Base-by-base conservation (phyloP, 1,140 invertebrate genomes). In the Drosophila tsacasi region DNA sequence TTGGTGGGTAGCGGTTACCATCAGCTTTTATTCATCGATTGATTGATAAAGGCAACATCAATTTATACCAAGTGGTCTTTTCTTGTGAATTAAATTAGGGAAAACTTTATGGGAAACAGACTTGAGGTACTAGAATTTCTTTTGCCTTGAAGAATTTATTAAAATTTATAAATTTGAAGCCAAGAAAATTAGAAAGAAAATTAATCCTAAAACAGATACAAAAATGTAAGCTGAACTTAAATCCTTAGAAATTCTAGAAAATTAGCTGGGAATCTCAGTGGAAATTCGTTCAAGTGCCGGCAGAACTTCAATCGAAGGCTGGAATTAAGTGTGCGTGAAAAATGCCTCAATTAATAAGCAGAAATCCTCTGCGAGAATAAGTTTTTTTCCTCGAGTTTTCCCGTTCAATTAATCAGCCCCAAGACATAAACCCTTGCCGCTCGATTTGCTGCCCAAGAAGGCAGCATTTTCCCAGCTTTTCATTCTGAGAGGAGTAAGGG, bases 391-490 rank as follows among this genome's bases (percentile, higher is more conserved):
- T 5, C 19, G 37, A 42, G 42, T 63, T 63, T n/a, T n/a, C n/a
- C 10, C 39, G 32, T 66, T 66, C n/a, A 66, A 32, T 35, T 64
- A 30, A 35, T 15, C 19, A 44, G 21, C 39, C 58, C 2, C 39
- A 63, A 25, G 30, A 63, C 27, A 32, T 17, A 25, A 42, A 30
- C 21, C 37, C 63, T 44, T 63, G 60, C 32, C 58, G 60, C 57
- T 66, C 63, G 32, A 63, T 66, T 66, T 66, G 58, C 27, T 63
- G 62, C 39, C 19, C n/a, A 65, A 44, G 13, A 17, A 35, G 21
- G 3, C 17, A 23, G 54, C 9, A 37, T 57, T 57, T 35, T 35
- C 19, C 42, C 21, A 25, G 46, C 47, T 54, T 44, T 37, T 69
- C 25, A 12, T 7, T n/a, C 7, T 7, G 32, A 13, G 32, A 32